Conservation (phyloP, 92 coral and sea anemone genomes). For the Parazoanthus darwini region DNA sequence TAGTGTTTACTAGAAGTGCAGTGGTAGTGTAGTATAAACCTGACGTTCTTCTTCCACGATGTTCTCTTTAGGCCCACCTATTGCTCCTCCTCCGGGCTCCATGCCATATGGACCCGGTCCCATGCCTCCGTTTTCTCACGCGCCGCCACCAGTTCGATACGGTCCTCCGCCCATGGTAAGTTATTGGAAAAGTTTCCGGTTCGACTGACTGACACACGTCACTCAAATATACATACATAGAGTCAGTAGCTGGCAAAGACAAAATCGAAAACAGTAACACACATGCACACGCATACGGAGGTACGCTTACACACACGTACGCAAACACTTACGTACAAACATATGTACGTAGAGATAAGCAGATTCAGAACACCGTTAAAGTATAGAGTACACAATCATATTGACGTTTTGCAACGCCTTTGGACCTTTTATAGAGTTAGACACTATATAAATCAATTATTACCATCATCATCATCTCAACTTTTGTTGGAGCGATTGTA, state of each 20-base stretch:
- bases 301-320: not conserved
- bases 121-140: not conserved
- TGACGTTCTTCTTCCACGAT: not conserved
- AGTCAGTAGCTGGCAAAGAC: not conserved
- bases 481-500: no score
- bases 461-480: not conserved
- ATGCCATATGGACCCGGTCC: constrained; percentile 22
- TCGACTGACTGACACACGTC: not conserved
- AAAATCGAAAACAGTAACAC: not conserved
- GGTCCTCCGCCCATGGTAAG: constrained; percentile 38
- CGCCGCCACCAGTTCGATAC: constrained; percentile 24
- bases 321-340: no score
- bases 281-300: no score
- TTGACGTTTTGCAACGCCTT: no score
- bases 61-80: constrained; percentile 10
- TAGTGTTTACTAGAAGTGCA: not conserved
- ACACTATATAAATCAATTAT: no score
- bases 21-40: not conserved
- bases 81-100: constrained; percentile 38
- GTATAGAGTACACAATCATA: no score
- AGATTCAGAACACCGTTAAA: no score
- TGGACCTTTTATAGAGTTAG: not conserved
- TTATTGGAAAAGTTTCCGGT: not conserved
- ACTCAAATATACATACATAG: not conserved
- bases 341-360: no score